phyloP scores from a whole-genome alignment of 2,113 vertebrate species.

The Amphiprion ocellaris region DNA sequence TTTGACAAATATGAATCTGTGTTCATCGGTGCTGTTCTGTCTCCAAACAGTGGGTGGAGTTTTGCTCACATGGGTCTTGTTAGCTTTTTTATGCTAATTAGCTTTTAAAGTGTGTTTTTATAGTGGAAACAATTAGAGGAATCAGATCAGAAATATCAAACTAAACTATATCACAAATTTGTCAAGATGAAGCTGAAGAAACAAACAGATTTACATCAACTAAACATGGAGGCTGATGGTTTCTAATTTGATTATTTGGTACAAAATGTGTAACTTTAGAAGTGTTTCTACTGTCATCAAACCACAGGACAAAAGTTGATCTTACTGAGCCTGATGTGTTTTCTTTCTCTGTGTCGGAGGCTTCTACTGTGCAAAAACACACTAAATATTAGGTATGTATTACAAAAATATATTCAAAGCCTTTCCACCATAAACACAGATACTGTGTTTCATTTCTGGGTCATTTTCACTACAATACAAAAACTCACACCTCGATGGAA shows the following conservation, averaged over 20 bases:
- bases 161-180: background rate
- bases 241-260: too few species aligned
- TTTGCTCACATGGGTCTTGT: too few species aligned
- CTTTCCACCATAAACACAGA: background rate
- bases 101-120: background rate
- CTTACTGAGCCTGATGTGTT: background rate
- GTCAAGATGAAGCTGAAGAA: background rate
- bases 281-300: too few species aligned
- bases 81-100: slow-evolving; percentile 7
- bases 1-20: too few species aligned
- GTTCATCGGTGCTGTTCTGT: too few species aligned
- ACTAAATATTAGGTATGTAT: background rate
- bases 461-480: too few species aligned
- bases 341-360: background rate
- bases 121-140: background rate
- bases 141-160: background rate
- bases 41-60: too few species aligned
- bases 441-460: background rate
- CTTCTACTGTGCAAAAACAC: background rate
- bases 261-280: too few species aligned
- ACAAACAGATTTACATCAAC: background rate
- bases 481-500: too few species aligned
- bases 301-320: background rate
- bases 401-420: background rate
- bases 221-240: too few species aligned